Evolutionary conservation across 2,113 vertebrate species (phyloP), one percentile per base, ranked within the genome.

Genomic region (Pangasianodon gigas): DNA sequence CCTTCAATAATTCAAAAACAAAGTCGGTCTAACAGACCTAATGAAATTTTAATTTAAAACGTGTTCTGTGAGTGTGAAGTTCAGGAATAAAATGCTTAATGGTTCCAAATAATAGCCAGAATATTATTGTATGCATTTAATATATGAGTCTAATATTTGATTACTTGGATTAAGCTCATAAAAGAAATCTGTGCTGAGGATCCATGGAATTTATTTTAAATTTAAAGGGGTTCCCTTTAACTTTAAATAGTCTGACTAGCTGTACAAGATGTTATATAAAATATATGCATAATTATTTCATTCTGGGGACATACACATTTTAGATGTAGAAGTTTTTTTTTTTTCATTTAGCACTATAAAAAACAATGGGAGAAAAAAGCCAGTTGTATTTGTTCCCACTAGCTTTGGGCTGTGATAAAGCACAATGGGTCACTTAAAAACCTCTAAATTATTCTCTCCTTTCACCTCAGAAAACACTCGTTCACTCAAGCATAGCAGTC

Each of bases 401-500:
- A 24, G 60, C 4, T 54, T 54, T 54, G n/a, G 87, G 48, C 52
- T 88, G 48, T 54, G 62, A 71, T 83, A 69, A 41, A 83, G 79
- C 62, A 88, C 87, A 81, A 60, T 80, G 58, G 56, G 18, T 46
- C 48, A n/a, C 9, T 21, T 60, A 88, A 62, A 58, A 88, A 51
- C 60, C 77, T 69, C n/a, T 46, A 83, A 81, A 75, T 89, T 44
- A 52, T 62, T 88, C 69, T 51, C 44, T 75, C 46, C 56, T 87
- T 51, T 90, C 24, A 65, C 58, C 37, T 84, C 51, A 26, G 58
- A 85, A 58, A 41, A 24, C 48, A 77, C n/a, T 8, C 41, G 88
- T 41, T 60, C 77, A 74, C 29, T 88, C 82, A 83, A 90, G 86
- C 87, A 77, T 65, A 41, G 75, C 81, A 37, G 81, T 84, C 71